These are phyloP conservation scores for Salvator merianae DNA, from an alignment of 2,113 vertebrate species.

Conservation along the genomic window DNA sequence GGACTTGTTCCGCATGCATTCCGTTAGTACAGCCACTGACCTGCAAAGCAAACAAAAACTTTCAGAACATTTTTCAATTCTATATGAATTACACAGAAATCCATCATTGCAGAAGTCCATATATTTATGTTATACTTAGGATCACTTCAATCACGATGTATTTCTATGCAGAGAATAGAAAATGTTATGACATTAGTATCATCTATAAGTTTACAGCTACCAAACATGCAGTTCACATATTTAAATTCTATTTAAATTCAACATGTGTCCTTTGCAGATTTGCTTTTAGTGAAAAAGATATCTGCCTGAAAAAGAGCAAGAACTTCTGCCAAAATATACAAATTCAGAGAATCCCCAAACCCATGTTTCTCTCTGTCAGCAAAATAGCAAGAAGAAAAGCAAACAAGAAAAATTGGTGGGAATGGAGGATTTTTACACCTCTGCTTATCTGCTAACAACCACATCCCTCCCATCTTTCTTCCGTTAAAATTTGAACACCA, in stretches of 20 bases:
- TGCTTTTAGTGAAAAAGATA: no score
- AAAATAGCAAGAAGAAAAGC: not conserved
- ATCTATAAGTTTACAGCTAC: not conserved
- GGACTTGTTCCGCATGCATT: conserved; percentile 95
- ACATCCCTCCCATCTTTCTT: not conserved
- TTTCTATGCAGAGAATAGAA: not conserved
- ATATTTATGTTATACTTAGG: not conserved
- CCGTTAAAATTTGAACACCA: no score
- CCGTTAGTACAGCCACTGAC: conserved; percentile 94
- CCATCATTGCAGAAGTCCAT: not conserved
- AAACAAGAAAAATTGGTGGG: not conserved
- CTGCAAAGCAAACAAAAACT: conserved; percentile 69
- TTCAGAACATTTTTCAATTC: not conserved
- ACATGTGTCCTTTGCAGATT: no score
- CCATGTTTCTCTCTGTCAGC: not conserved
- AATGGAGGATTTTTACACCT: not conserved
- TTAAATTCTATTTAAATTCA: not conserved
- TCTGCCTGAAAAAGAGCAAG: not conserved
- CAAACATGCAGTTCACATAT: not conserved
- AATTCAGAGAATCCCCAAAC: not conserved
- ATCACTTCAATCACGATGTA: not conserved
- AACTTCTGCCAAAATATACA: not conserved
- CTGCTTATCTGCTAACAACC: no score
- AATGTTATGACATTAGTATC: not conserved
- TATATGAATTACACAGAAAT: not conserved